These are phyloP conservation scores for Morelia viridis DNA, from an alignment of 2,797 vertebrate genomes.

Conservation along the genomic window DNA sequence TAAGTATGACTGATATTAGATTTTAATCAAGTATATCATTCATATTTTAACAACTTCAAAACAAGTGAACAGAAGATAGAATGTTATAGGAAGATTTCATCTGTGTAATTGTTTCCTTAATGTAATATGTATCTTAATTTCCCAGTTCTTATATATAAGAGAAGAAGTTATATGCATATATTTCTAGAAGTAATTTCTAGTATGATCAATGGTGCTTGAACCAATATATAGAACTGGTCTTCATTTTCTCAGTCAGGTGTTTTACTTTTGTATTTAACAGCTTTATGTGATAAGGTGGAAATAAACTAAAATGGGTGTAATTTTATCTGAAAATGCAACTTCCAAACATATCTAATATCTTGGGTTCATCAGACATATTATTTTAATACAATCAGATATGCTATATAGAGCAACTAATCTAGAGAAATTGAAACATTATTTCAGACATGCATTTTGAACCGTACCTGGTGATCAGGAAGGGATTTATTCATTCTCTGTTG, in stretches of 20 bases:
- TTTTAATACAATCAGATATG: neutral
- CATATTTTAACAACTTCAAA: neutral
- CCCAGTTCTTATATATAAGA: neutral
- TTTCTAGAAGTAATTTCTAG: neutral
- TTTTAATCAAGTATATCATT: neutral
- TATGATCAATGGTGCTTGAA: neutral
- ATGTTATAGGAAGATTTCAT: neutral
- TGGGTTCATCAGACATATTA: neutral
- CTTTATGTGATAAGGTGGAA: neutral
- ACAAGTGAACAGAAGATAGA: neutral
- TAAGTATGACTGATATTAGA: neutral
- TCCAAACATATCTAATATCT: neutral
- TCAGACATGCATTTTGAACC: neutral
- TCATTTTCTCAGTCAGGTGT: neutral
- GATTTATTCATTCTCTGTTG: neutral
- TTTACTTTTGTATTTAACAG: neutral
- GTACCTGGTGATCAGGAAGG: neutral
- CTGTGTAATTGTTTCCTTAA: neutral
- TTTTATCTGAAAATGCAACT: neutral
- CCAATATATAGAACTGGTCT: neutral
- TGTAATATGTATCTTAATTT: neutral
- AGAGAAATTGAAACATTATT: neutral
- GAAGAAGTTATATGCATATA: neutral
- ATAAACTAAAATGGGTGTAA: neutral
- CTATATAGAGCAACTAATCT: neutral